Base-by-base conservation (phyloP, 2,888 invertebrate species). In the Anaspis maculata region DNA sequence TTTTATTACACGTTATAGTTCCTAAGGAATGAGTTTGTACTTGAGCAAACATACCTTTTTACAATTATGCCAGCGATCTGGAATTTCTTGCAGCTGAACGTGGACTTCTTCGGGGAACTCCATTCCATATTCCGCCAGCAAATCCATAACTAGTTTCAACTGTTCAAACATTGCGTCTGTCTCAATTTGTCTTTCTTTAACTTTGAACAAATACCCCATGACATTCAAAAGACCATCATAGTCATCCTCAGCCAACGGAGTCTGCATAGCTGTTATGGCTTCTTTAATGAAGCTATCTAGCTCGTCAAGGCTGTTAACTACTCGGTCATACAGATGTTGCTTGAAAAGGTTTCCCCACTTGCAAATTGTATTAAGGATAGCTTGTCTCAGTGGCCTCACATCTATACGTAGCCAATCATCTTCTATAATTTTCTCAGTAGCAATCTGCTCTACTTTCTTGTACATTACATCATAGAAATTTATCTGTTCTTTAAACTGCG, bases 161-260 rank as follows among this genome's bases (percentile, higher is more conserved):
- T 92, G 91, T 15, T 86, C 88, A 59, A 95, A 95, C 86, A 92
- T 89, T 23, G 73, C 75, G 48, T 92, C 91, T 1, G 91, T 91
- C 15, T 76, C 70, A 22, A 73, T 69, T 46, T 83, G 83, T 10
- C 81, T 72, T 42, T 94, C 92, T 49, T 83, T 77, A n/a, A 83
- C 78, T 51, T 73, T 70, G 43, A 78, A 77, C 23, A 96, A 68
- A 44, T 86, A 83, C 7, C 83, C 78, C 77, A 96, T 89, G 23
- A 91, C 82, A 32, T 76, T 73, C 1, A 95, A 70, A 2, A 96
- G 69, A 1, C 81, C 85, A 11, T 86, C 81, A 53, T 91, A 89
- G 59, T 95, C 91, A 41, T 91, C 87, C 37, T 91, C 89, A 3
- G 68, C 70, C 1, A 92, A 66, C 19, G 83, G 79, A 27, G 79